Base-by-base conservation (phyloP, 2,797 vertebrate genomes). In the Coregonus sp. region DNA sequence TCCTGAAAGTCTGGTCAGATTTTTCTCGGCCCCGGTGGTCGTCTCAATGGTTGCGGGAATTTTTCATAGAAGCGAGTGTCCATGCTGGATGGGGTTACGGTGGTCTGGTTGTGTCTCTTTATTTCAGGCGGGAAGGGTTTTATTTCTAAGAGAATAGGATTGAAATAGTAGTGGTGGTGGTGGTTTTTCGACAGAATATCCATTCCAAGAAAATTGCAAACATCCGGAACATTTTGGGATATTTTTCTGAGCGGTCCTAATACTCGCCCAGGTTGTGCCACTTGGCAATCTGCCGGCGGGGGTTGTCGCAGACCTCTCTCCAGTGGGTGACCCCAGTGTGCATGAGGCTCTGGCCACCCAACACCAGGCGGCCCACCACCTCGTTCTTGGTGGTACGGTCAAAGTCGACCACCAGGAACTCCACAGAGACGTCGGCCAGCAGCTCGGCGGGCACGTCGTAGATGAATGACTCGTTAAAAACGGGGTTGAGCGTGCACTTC, bases 401-500 rank as follows among this genome's bases (percentile, higher is more conserved):
- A 6, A 96, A 96, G 80, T 95, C 94, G 83, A 96, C 95, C 70
- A 96, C 95, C 0, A 96, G 92, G 73, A 96, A 95, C 73, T 96
- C 96, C 0, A 96, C 91, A 81, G 95, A 95, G 92, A 96, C 78
- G 61, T 96, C 95, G 0, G 93, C 93, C 75, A 96, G 93, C 11
- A 96, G 93, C 3, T 96, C 94, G 0, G 31, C 78, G 0, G 96
- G 95, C 78, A 96, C 94, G 61, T 96, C 95, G 1, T 95, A 96
- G 83, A 94, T 93, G 89, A 96, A 96, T 29, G 96, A 96, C 79
- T 96, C 96, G 0, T 96, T 96, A 90, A 96, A 96, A 85, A 96
- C 86, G 0, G 96, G 96, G 75, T 95, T 96, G 89, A 96, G 91
- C 68, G 96, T 96, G 93, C 95, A 94, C 89, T 96, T 96, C 92